These are phyloP conservation scores for Rhopilema esculentum DNA, from an alignment of 30 jellyfish, hydroid and myxozoan genomes.

Conservation along the genomic window DNA sequence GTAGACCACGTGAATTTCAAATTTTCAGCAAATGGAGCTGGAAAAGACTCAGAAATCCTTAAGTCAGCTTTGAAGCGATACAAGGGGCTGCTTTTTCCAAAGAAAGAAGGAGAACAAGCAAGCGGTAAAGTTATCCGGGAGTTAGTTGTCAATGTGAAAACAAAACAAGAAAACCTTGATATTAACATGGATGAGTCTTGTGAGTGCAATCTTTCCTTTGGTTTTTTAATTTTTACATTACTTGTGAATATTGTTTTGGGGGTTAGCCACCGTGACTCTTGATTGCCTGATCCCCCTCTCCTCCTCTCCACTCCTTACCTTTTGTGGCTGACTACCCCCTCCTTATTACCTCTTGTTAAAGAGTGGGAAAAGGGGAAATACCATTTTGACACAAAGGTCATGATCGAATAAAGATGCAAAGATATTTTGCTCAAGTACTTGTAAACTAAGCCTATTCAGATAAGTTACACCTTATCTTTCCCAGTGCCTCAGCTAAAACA, in stretches of 20 bases:
- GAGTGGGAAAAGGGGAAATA: too few species aligned
- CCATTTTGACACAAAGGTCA: too few species aligned
- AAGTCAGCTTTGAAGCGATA: conserved; percentile 69
- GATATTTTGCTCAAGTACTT: too few species aligned
- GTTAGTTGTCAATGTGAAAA: conserved; percentile 33
- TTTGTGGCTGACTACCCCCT: too few species aligned
- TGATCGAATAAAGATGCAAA: too few species aligned
- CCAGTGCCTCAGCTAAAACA: too few species aligned
- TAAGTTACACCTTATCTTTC: too few species aligned
- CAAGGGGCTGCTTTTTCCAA: conserved; percentile 61
- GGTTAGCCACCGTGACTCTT: not conserved
- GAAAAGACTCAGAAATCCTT: conserved; percentile 9
- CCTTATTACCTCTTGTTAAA: too few species aligned
- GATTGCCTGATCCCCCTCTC: too few species aligned
- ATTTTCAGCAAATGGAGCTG: conserved; percentile 18
- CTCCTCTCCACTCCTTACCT: too few species aligned
- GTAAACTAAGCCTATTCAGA: too few species aligned
- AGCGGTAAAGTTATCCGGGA: not conserved
- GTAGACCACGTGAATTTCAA: conserved; percentile 49
- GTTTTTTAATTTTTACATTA: too few species aligned
- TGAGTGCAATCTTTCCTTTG: conserved; percentile 13
- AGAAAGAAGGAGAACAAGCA: conserved; percentile 14
- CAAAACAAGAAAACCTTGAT: conserved; percentile 17
- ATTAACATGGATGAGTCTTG: conserved; percentile 73
- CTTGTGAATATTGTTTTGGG: not conserved